Evolutionary conservation across 2,888 invertebrate genomes (phyloP).

Genomic region (Stomorhina lunata): DNA sequence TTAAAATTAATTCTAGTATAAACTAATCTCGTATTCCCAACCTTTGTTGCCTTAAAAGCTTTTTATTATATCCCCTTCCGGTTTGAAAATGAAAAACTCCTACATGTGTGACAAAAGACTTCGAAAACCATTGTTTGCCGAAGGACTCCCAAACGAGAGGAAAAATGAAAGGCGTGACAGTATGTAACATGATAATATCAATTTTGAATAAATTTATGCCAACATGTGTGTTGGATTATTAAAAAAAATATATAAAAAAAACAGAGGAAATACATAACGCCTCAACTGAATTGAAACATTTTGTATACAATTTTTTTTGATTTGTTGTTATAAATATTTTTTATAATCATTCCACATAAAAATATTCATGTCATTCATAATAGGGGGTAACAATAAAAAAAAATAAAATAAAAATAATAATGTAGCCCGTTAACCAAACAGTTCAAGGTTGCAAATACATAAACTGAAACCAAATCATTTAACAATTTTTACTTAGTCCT

Average conservation of each 20-base stretch:
- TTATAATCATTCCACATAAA: neutral
- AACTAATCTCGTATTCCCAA: no score
- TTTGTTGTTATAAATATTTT: neutral
- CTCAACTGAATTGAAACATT: neutral
- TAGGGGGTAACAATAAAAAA: neutral
- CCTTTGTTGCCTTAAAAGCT: no score
- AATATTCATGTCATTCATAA: conserved; percentile 1
- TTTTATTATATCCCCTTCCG: no score
- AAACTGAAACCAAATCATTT: neutral
- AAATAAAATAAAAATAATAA: neutral
- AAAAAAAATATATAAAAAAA: neutral
- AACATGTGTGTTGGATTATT: neutral
- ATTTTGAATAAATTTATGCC: neutral
- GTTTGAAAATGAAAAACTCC: neutral
- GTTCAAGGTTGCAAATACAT: conserved; percentile 14
- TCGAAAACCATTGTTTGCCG: neutral
- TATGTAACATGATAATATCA: neutral
- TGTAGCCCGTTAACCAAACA: neutral
- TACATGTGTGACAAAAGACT: neutral
- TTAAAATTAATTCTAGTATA: no score
- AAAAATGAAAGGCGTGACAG: neutral
- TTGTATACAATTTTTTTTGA: neutral
- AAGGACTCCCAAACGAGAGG: no score
- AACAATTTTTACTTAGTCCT: neutral
- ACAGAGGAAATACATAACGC: no score